phyloP scores from a whole-genome alignment of 2,888 invertebrate species.

The Blastobasis lacticolella region DNA sequence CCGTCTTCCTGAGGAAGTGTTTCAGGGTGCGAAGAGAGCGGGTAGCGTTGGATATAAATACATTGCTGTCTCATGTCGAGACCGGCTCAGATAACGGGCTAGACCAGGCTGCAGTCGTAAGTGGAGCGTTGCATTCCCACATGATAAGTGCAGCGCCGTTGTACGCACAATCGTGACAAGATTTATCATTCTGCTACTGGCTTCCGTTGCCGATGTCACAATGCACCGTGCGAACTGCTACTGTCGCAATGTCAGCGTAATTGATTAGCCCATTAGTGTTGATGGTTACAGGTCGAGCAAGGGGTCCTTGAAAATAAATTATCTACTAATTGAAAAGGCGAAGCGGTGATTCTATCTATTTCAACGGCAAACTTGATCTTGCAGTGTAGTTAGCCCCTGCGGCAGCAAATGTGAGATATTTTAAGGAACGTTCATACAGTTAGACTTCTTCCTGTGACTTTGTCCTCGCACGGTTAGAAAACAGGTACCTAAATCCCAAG shows the following conservation, averaged over 20 bases:
- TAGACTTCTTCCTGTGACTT: no score
- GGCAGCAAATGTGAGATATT: no score
- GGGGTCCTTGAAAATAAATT: no score
- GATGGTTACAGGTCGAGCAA: slow-evolving; percentile 2
- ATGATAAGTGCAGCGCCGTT: slow-evolving; percentile 40
- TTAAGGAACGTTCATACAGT: no score
- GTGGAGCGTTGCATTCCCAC: slow-evolving; percentile 65
- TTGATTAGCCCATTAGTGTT: slow-evolving; percentile 35
- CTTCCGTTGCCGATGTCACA: slow-evolving; percentile 35
- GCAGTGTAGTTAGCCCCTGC: no score
- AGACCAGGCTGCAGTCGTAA: slow-evolving; percentile 36
- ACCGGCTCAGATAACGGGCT: slow-evolving; percentile 36
- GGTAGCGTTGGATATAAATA: neutral
- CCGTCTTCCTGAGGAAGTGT: no score
- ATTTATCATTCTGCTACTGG: slow-evolving; percentile 46
- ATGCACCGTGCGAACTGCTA: slow-evolving; percentile 36
- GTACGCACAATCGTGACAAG: slow-evolving; percentile 22
- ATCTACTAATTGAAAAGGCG: no score
- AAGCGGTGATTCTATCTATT: no score
- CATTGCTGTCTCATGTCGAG: slow-evolving; percentile 16
- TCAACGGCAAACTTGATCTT: no score
- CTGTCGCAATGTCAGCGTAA: slow-evolving; percentile 40
- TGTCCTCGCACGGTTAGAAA: no score
- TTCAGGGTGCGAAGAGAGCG: no score
- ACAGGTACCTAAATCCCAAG: no score